Conservation (phyloP, 2,888 invertebrate species). For the Schrankia costaestrigalis region DNA sequence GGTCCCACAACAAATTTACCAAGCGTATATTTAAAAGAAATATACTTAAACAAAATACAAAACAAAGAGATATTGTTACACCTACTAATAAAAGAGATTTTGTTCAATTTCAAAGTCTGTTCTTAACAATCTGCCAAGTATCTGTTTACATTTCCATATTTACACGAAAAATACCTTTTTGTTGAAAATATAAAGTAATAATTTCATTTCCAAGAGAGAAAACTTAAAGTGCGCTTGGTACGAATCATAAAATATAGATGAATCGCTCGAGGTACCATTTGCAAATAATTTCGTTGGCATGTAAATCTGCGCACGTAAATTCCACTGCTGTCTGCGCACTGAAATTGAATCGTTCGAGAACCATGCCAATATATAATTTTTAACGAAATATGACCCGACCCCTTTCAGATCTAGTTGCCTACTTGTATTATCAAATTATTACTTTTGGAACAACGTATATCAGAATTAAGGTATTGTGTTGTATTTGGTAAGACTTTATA, state of each 20-base stretch:
- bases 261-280: slow-evolving; percentile 66
- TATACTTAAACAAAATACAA: slow-evolving; percentile 1
- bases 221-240: slow-evolving; percentile 45
- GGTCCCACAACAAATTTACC: too few species aligned
- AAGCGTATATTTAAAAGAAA: too few species aligned
- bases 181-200: slow-evolving; percentile 37
- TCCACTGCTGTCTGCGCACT: slow-evolving; percentile 73
- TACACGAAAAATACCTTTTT: slow-evolving; percentile 28
- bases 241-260: slow-evolving; percentile 66
- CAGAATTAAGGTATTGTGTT: slow-evolving; percentile 12
- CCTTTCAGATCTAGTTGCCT: slow-evolving; percentile 26
- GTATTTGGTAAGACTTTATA: neutral
- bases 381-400: slow-evolving; percentile 51
- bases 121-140: slow-evolving; percentile 27
- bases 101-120: slow-evolving; percentile 21
- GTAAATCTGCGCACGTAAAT: slow-evolving; percentile 79
- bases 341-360: slow-evolving; percentile 77
- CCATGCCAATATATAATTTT: slow-evolving; percentile 71
- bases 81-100: slow-evolving; percentile 17
- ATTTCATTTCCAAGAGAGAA: slow-evolving; percentile 38
- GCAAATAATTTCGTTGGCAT: slow-evolving; percentile 75
- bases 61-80: slow-evolving; percentile 9
- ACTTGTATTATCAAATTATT: slow-evolving; percentile 27
- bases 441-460: slow-evolving; percentile 8
- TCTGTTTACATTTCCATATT: slow-evolving; percentile 34